Evolutionary conservation across 2,797 vertebrate species (phyloP).

Genomic region (Neomorphus geoffroyi): DNA sequence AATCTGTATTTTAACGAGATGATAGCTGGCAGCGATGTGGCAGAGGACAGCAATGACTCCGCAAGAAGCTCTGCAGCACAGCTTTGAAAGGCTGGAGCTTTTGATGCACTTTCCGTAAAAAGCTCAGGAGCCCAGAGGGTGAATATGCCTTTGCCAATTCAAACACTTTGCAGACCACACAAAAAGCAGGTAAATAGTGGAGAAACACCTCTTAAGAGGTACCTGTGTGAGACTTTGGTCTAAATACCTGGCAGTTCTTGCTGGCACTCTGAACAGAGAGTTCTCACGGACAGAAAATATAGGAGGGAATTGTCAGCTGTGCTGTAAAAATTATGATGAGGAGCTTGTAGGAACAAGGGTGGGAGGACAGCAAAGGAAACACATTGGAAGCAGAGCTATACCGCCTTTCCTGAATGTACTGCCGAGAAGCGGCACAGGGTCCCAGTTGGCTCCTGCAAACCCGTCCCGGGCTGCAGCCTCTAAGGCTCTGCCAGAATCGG

Average conservation of each 20-base stretch:
- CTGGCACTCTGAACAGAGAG: neutral
- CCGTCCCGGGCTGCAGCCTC: neutral
- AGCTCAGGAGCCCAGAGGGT: neutral
- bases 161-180: neutral
- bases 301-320: slow-evolving; percentile 62
- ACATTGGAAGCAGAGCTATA: slow-evolving; percentile 46
- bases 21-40: neutral
- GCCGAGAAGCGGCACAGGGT: neutral
- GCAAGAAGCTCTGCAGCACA: slow-evolving; percentile 38
- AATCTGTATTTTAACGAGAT: neutral
- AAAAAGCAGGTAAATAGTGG: neutral
- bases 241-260: neutral
- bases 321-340: slow-evolving; percentile 59
- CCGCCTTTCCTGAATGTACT: slow-evolving; percentile 33
- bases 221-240: neutral
- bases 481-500: neutral
- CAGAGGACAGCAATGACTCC: slow-evolving; percentile 32
- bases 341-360: slow-evolving; percentile 57
- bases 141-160: neutral
- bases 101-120: slow-evolving; percentile 21
- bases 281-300: slow-evolving; percentile 49
- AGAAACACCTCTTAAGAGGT: neutral
- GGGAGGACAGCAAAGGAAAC: slow-evolving; percentile 67
- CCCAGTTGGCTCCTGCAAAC: neutral
- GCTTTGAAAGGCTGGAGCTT: slow-evolving; percentile 33